Percentiles rank a stretch among this genome's conserved stretches.
Evolutionary conservation across 2,797 vertebrate species (phyloP).

Genomic region (Emys orbicularis): DNA sequence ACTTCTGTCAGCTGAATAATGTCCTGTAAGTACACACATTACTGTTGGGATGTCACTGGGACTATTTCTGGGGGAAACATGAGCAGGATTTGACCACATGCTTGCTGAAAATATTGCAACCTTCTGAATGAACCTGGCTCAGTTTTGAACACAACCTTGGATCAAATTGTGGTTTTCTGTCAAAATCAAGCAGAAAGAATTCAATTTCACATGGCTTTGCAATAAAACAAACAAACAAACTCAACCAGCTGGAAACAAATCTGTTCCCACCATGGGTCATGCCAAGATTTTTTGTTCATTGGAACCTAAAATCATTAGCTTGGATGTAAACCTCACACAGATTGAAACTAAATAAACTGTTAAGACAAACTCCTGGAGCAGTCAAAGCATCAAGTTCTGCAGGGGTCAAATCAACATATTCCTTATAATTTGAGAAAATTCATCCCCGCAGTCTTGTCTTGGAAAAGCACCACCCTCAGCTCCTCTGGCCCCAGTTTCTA

Average conservation of each 20-base stretch:
- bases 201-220: background rate
- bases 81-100: background rate
- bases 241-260: background rate
- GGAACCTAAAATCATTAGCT: background rate
- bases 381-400: accelerated
- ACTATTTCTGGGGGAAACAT: background rate
- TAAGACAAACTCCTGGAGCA: accelerated
- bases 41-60: background rate
- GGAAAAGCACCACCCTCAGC: background rate
- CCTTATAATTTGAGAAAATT: background rate
- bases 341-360: accelerated
- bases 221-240: background rate
- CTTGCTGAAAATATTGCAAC: background rate
- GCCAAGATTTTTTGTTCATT: background rate
- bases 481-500: background rate
- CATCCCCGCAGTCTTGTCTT: background rate
- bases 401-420: background rate
- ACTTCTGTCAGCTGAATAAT: background rate
- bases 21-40: background rate
- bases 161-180: background rate
- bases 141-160: background rate
- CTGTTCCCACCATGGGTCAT: background rate
- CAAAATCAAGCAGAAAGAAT: background rate
- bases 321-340: accelerated
- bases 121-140: background rate